A percentile compares a stretch with the other conserved stretches of the same genome.
These are phyloP conservation scores for Penaeus vannamei DNA, from an alignment of 1,140 invertebrate genomes.

Conservation along the genomic window DNA sequence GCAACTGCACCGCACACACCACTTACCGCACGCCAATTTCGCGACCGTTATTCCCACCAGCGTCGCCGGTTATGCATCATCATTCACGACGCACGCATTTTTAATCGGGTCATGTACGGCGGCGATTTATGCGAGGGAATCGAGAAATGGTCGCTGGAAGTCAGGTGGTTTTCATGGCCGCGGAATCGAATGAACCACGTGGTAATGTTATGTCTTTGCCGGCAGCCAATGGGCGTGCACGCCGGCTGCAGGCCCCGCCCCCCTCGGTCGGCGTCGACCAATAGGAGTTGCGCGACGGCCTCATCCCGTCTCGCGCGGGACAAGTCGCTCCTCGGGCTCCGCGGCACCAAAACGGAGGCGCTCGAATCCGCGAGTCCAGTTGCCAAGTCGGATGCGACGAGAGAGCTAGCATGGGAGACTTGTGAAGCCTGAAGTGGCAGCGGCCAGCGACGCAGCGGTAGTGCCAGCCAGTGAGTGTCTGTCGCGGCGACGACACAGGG, in stretches of 20 bases:
- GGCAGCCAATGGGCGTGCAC: conserved; percentile 46
- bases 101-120: not conserved
- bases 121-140: conserved; percentile 11
- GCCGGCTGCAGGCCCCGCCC: conserved; percentile 52
- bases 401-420: conserved; percentile 62
- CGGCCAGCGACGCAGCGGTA: conserved; percentile 63
- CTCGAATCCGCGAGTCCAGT: conserved; percentile 58
- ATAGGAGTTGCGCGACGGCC: conserved; percentile 5
- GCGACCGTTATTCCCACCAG: too few species aligned
- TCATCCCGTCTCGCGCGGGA: conserved; percentile 46
- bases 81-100: not conserved
- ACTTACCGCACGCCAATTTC: too few species aligned
- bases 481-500: conserved; percentile 52
- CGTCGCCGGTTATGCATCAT: not conserved
- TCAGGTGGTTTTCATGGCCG: conserved; percentile 50
- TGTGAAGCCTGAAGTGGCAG: conserved; percentile 60
- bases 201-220: conserved; percentile 62
- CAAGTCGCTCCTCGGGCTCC: conserved; percentile 46
- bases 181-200: conserved; percentile 63
- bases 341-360: conserved; percentile 65
- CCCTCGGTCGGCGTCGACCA: conserved; percentile 18
- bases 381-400: conserved; percentile 65
- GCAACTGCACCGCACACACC: conserved; percentile 36
- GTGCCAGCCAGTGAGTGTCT: conserved; percentile 63
- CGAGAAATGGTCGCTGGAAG: not conserved